These are phyloP conservation scores for Lobophora halterata DNA, from an alignment of 2,888 invertebrate species.

Conservation along the genomic window DNA sequence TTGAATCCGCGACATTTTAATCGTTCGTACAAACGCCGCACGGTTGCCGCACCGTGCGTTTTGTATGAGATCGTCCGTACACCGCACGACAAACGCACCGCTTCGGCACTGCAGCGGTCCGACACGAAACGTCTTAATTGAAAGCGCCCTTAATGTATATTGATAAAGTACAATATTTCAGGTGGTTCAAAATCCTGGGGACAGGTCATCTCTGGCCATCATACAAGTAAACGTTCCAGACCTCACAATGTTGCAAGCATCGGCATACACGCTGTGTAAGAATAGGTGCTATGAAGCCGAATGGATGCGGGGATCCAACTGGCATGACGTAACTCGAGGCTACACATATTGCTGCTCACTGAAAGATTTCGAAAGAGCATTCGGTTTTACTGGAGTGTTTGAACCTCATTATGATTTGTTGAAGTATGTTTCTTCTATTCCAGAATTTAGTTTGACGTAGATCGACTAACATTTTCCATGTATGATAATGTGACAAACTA, in stretches of 20 bases:
- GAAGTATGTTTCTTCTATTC: conserved; percentile 5
- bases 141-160: no score
- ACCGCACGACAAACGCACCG: no score
- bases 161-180: conserved; percentile 27
- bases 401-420: conserved; percentile 2
- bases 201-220: conserved; percentile 45
- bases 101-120: no score
- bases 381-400: conserved; percentile 33
- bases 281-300: conserved; percentile 46
- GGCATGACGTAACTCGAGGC: conserved; percentile 42
- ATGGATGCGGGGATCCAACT: conserved; percentile 45
- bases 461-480: background rate
- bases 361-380: conserved; percentile 41
- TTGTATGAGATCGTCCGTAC: no score
- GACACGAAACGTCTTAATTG: no score
- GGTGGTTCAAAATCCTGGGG: conserved; percentile 47
- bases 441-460: background rate
- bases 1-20: no score
- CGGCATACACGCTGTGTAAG: conserved; percentile 37
- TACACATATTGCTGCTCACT: conserved; percentile 52
- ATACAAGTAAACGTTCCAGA: conserved; percentile 55
- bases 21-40: no score
- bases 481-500: no score
- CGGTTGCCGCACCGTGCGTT: no score
- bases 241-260: conserved; percentile 31